Conservation (phyloP, 2,888 invertebrate genomes). For the Ochropleura plecta region DNA sequence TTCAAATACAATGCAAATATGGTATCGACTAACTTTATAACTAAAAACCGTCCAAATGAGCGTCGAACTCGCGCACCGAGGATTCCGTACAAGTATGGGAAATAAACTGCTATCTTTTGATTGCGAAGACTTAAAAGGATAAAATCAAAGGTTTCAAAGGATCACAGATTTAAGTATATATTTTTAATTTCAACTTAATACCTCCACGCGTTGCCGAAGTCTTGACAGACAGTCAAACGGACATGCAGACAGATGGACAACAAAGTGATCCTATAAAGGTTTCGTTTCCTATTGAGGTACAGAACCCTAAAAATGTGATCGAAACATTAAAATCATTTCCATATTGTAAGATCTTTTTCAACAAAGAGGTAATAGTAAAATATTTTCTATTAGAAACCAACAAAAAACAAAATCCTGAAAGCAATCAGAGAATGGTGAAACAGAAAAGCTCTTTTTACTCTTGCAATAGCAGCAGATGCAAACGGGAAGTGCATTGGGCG, state of each 20-base stretch:
- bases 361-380: slow-evolving; percentile 43
- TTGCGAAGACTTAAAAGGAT: too few species aligned
- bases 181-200: too few species aligned
- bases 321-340: slow-evolving; percentile 14
- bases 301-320: neutral
- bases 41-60: neutral
- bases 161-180: too few species aligned
- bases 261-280: too few species aligned
- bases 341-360: slow-evolving; percentile 10
- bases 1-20: neutral
- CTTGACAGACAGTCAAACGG: too few species aligned
- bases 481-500: slow-evolving; percentile 69
- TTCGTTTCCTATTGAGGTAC: too few species aligned
- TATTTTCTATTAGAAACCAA: slow-evolving; percentile 50
- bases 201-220: too few species aligned
- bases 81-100: too few species aligned
- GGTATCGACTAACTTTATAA: neutral
- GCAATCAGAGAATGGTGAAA: slow-evolving; percentile 64
- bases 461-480: slow-evolving; percentile 65
- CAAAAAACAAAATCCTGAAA: slow-evolving; percentile 58
- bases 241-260: too few species aligned
- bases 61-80: too few species aligned
- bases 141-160: too few species aligned
- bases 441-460: slow-evolving; percentile 61
- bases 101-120: too few species aligned